Evolutionary conservation across 2,113 vertebrate genomes (phyloP).

Genomic region (Ibidorhyncha struthersii): DNA sequence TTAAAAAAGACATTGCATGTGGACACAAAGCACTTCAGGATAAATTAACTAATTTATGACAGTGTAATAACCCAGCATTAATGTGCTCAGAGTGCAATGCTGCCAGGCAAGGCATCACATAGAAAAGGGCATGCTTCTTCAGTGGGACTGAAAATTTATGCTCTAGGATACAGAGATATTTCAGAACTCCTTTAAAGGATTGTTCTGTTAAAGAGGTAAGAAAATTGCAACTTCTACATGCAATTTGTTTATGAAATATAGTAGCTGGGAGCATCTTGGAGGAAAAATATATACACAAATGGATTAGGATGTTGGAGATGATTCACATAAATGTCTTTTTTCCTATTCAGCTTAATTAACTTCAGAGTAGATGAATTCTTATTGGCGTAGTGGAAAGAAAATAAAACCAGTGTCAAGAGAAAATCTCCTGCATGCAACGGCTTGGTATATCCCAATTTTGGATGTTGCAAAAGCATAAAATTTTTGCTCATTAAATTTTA

Average conservation of each 20-base stretch:
- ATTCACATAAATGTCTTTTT: slow-evolving; percentile 39
- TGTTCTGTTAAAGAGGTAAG: neutral
- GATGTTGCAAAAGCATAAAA: slow-evolving; percentile 12
- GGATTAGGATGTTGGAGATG: neutral
- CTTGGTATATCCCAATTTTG: neutral
- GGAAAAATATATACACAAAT: slow-evolving; percentile 25
- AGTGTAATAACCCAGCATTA: neutral
- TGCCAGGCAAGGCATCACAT: neutral
- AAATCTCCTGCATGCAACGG: neutral
- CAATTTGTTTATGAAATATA: slow-evolving; percentile 40
- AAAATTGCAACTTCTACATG: neutral
- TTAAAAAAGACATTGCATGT: neutral
- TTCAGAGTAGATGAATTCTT: slow-evolving; percentile 47
- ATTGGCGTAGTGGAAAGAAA: slow-evolving; percentile 32
- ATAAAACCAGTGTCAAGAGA: slow-evolving; percentile 32
- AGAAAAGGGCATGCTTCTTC: neutral
- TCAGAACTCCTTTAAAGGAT: slow-evolving; percentile 30
- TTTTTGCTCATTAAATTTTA: slow-evolving; percentile 60
- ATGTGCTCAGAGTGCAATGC: neutral
- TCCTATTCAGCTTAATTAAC: slow-evolving; percentile 55
- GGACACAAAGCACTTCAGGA: neutral
- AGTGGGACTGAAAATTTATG: neutral
- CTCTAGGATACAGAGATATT: neutral
- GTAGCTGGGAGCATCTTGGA: neutral
- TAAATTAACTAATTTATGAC: slow-evolving; percentile 10